These are phyloP conservation scores for Zosterops hypoxanthus DNA, from an alignment of 2,113 vertebrate genomes.

Conservation along the genomic window DNA sequence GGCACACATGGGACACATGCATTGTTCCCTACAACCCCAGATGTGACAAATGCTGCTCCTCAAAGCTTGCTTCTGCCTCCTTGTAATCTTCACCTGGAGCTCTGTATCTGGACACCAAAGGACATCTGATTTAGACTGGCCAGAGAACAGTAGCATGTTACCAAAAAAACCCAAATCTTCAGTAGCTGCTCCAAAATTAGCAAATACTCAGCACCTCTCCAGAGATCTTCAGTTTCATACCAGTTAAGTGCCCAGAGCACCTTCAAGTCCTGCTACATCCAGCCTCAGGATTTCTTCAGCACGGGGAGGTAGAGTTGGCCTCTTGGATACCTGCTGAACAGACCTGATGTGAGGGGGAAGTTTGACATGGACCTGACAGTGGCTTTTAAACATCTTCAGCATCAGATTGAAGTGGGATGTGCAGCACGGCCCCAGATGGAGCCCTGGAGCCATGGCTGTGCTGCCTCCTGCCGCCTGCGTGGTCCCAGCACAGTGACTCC, in stretches of 20 bases:
- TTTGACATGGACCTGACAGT: neutral
- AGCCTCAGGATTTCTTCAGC: neutral
- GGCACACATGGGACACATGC: neutral
- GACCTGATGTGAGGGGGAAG: neutral
- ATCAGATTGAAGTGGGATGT: neutral
- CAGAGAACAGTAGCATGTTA: neutral
- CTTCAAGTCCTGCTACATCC: neutral
- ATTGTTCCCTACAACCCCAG: neutral
- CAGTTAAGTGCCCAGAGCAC: neutral
- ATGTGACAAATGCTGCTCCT: neutral
- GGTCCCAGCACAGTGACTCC: accelerated
- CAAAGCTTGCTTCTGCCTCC: neutral
- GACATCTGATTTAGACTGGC: neutral
- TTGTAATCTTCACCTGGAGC: neutral
- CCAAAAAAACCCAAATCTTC: neutral
- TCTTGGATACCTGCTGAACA: neutral
- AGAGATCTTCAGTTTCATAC: neutral
- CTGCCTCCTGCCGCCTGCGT: accelerated
- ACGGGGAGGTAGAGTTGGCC: accelerated
- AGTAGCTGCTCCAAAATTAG: neutral
- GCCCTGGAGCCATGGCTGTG: accelerated
- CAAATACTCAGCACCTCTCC: neutral
- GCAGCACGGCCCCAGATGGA: neutral
- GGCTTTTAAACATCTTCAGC: neutral
- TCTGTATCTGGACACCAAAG: neutral